Percentiles rank a stretch among this genome's conserved stretches.
phyloP scores from a whole-genome alignment of 2,797 vertebrate species.

The Argyrosomus regius region DNA sequence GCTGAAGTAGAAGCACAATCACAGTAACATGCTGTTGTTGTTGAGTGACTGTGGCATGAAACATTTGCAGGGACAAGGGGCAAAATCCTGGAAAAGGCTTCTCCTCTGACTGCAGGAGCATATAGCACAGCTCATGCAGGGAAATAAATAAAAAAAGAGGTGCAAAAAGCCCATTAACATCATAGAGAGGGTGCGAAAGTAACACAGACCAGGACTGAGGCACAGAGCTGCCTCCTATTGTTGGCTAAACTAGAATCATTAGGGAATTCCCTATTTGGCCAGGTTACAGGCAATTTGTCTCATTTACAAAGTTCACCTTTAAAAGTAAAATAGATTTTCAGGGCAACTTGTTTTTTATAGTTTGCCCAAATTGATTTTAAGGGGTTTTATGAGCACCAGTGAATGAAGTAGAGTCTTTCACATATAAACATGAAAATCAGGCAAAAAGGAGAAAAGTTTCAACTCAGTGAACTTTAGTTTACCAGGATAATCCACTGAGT shows the following conservation, averaged over 20 bases:
- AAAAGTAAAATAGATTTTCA: conserved; percentile 7
- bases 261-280: conserved; percentile 50
- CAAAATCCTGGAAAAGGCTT: neutral
- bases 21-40: conserved; percentile 5
- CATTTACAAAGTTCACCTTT: conserved; percentile 22
- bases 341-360: conserved; percentile 24
- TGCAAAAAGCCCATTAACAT: neutral
- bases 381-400: conserved; percentile 15
- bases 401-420: neutral
- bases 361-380: conserved; percentile 9
- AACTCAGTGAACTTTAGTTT: neutral
- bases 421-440: neutral
- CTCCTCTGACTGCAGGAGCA: neutral
- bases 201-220: neutral
- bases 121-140: neutral
- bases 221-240: neutral
- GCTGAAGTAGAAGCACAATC: conserved; percentile 5
- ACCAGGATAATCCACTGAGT: neutral
- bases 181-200: neutral
- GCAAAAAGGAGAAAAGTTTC: neutral
- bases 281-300: conserved; percentile 1
- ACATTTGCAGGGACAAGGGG: neutral
- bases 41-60: conserved; percentile 14
- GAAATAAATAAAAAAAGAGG: conserved; percentile 3
- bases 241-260: conserved; percentile 5